These are phyloP conservation scores for Cossypha polioptera DNA, from an alignment of 2,797 vertebrate species.

Conservation along the genomic window DNA sequence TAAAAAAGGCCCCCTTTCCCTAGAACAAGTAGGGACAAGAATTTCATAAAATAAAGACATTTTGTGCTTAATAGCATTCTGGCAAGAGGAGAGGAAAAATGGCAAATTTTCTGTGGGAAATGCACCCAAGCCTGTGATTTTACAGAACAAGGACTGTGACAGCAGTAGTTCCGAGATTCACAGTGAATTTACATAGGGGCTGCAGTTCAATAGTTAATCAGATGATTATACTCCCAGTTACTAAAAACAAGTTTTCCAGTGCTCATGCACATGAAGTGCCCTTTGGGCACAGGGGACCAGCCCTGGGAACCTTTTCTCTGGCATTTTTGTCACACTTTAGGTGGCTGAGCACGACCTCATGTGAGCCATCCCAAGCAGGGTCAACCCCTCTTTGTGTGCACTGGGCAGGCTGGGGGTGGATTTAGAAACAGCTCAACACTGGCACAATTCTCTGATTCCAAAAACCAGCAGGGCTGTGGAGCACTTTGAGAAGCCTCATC, in stretches of 20 bases:
- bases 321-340: neutral
- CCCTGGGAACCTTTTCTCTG: neutral
- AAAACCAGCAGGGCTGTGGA: neutral
- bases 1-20: neutral
- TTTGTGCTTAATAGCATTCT: neutral
- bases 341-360: neutral
- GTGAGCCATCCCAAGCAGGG: neutral
- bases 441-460: neutral
- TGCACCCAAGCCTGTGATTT: neutral
- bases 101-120: neutral
- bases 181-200: neutral
- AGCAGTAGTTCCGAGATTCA: neutral
- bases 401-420: rapidly evolving
- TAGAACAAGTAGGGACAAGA: neutral
- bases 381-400: neutral
- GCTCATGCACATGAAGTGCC: neutral
- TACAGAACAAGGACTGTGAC: neutral
- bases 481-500: neutral
- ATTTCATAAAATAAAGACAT: neutral
- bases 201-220: neutral
- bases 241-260: neutral
- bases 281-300: neutral
- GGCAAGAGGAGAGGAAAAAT: neutral
- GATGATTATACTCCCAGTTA: neutral
- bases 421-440: neutral